These are phyloP conservation scores for Rhodophaea formosa DNA, from an alignment of 2,888 invertebrate genomes.

Conservation along the genomic window DNA sequence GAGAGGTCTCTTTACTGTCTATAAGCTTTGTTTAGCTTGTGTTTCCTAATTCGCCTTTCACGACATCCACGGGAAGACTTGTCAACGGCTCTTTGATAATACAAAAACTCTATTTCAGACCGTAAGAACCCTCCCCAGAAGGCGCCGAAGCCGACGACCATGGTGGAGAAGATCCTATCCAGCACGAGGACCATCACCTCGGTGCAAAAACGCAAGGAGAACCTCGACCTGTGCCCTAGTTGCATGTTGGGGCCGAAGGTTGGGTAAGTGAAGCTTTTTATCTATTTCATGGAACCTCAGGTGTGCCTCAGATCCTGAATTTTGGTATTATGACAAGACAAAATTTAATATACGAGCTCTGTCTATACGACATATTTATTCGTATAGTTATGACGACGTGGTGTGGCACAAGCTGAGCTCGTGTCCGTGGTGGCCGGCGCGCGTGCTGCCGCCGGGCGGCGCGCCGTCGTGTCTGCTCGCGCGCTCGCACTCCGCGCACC, in stretches of 20 bases:
- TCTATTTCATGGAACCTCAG: too few relatives aligned
- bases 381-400: constrained; percentile 62
- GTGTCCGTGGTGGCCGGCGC: constrained; percentile 73
- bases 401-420: constrained; percentile 71
- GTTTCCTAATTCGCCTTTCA: too few relatives aligned
- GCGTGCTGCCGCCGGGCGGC: constrained; percentile 60
- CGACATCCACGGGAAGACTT: too few relatives aligned
- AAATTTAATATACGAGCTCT: too few relatives aligned
- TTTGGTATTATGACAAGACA: too few relatives aligned
- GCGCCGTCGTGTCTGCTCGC: constrained; percentile 59
- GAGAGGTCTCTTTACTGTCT: too few relatives aligned
- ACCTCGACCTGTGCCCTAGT: constrained; percentile 60
- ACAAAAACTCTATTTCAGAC: too few relatives aligned
- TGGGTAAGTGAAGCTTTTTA: constrained; percentile 50
- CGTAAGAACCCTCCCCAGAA: constrained; percentile 64
- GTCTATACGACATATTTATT: too few relatives aligned
- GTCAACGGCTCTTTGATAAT: too few relatives aligned
- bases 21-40: too few relatives aligned
- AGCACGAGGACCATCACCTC: constrained; percentile 60
- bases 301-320: too few relatives aligned
- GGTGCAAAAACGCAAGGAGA: constrained; percentile 45
- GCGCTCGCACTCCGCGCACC: constrained; percentile 44
- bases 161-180: constrained; percentile 64
- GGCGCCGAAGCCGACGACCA: constrained; percentile 39
- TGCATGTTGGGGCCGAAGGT: constrained; percentile 73